Percentiles rank a stretch among this genome's conserved stretches.
Evolutionary conservation across 2,888 invertebrate species (phyloP).

Genomic region (Pomacea canaliculata): DNA sequence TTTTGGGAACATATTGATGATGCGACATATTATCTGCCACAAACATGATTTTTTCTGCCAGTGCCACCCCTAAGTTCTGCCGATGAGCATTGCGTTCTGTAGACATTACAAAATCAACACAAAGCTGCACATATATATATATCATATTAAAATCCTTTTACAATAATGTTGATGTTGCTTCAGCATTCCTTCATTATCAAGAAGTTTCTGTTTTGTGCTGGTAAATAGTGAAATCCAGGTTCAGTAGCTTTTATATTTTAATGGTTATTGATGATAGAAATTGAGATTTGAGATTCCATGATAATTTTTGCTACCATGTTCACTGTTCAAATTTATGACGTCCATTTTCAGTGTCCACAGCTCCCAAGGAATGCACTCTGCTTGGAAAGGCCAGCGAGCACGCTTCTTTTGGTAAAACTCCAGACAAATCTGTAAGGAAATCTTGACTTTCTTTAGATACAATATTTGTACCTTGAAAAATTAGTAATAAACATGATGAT

Average conservation of each 20-base stretch:
- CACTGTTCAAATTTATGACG: slow-evolving; percentile 85
- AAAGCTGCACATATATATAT: too few relatives aligned
- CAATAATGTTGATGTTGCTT: too few relatives aligned
- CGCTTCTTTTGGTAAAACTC: slow-evolving; percentile 95
- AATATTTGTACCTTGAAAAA: too few relatives aligned
- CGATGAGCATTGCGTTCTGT: slow-evolving; percentile 85
- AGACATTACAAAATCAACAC: slow-evolving; percentile 29
- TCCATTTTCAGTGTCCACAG: slow-evolving; percentile 96
- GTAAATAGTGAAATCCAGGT: too few relatives aligned
- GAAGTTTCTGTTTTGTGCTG: too few relatives aligned
- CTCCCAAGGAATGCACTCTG: slow-evolving; percentile 97
- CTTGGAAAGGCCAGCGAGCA: slow-evolving; percentile 88
- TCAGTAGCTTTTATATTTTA: too few relatives aligned
- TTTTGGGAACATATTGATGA: slow-evolving; percentile 95
- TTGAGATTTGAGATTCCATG: too few relatives aligned
- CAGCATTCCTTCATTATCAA: too few relatives aligned
- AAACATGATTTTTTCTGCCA: slow-evolving; percentile 93
- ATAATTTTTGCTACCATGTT: slow-evolving; percentile 74
- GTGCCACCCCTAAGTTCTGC: slow-evolving; percentile 75
- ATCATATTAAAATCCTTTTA: too few relatives aligned
- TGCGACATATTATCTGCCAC: slow-evolving; percentile 96
- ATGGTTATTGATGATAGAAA: too few relatives aligned
- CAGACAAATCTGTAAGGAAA: slow-evolving; percentile 78
- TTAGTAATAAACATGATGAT: too few relatives aligned
- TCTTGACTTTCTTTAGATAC: not conserved